Evolutionary conservation across 2,113 vertebrate genomes (phyloP).

Genomic region (Narcine bancroftii): DNA sequence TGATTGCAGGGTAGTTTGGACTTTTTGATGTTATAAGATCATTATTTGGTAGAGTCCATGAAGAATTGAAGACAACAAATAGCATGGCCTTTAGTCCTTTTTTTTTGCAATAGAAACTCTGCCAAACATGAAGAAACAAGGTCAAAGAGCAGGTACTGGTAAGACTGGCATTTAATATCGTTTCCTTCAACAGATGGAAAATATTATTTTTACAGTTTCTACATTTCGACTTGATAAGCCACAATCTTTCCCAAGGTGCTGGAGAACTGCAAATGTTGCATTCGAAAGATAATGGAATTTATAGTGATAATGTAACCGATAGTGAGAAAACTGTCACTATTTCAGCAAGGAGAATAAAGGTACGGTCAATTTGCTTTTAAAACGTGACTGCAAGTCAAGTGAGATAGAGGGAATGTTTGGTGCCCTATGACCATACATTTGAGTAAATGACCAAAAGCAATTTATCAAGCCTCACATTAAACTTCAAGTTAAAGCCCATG

Average conservation of each 20-base stretch:
- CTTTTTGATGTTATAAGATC: no score
- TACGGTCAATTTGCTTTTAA: neutral
- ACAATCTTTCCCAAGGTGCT: neutral
- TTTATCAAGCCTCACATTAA: neutral
- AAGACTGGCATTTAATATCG: neutral
- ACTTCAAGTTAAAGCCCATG: neutral
- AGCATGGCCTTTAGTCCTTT: neutral
- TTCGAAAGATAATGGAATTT: neutral
- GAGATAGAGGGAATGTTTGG: no score
- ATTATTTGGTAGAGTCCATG: no score
- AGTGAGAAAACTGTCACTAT: neutral
- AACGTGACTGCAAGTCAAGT: no score
- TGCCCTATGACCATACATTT: no score
- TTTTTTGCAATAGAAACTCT: neutral
- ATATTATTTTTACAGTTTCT: no score
- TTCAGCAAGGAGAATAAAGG: neutral
- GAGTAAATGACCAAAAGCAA: no score
- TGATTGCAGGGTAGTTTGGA: neutral
- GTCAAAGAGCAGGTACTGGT: neutral
- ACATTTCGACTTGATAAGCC: no score
- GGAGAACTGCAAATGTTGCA: neutral
- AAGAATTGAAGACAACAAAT: neutral
- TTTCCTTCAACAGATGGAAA: neutral
- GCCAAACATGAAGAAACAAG: neutral
- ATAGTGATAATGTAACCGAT: neutral